Base-by-base conservation (phyloP, 1,140 invertebrate genomes). In the Augochlora pura region DNA sequence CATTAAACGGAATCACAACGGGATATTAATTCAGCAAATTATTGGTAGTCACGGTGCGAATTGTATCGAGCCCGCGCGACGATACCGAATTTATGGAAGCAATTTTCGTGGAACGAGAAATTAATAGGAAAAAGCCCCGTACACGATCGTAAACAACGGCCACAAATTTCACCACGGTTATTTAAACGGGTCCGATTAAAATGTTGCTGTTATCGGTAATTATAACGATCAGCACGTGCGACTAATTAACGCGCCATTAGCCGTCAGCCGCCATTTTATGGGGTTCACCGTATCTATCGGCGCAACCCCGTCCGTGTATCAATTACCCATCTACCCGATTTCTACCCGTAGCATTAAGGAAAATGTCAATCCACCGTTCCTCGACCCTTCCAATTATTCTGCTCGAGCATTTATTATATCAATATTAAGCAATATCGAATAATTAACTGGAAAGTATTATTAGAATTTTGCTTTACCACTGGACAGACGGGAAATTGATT, bases 171-270 rank as follows among this genome's bases (percentile, higher is more conserved):
- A n/a, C 38, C 76, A 60, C 69, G 60, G 69, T 72, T 78, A 72
- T 78, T 78, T 78, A 78, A 78, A 78, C 76, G 76, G 60, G 27
- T 8, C 68, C 76, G 76, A 78, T 78, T 72, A 78, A 78, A 78
- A 78, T 78, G 76, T 78, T 71, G 68, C 60, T 72, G 69, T 78
- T 78, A 78, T 78, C 76, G 76, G 69, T 78, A 72, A 78, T 78
- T 78, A 72, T 64, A 78, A 78, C 76, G 76, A 72, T 78, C 76
- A 78, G 76, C 76, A 78, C 76, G 69, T 78, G 76, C 76, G 72
- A 78, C 68, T 78, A 78, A 78, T 78, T 78, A 78, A 78, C 76
- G 76, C 52, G 23, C 68, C 76, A 63, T 78, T 78, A 78, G 46
- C 76, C 46, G 7, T 12, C 25, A 9, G 42, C 39, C 16, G 27